Base-by-base conservation (phyloP, 1,140 invertebrate genomes). In the Aphaenogaster rudis region DNA sequence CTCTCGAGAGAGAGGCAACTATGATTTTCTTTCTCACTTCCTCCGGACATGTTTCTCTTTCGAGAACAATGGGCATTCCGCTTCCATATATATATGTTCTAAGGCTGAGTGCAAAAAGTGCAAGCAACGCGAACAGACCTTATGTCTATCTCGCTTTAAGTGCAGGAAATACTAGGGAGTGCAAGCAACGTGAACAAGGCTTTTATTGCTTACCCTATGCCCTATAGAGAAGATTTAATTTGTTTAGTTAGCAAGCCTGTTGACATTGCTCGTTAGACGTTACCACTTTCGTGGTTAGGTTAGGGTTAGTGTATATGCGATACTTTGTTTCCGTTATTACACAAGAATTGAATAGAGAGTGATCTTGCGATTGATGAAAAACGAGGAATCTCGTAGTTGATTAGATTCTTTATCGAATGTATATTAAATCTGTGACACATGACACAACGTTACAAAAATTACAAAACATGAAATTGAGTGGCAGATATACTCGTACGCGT, bases 271-370 rank as follows among this genome's bases (percentile, higher is more conserved):
- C 9, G 17, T 45, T 66, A 64, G 21, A 21, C 21, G 8, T 8
- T 59, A 63, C 59, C 2, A 28, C 15, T 52, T 52, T 52, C 11
- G 1, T 64, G 33, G 61, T 64, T 67, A 69, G 39, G 42, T 71
- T 71, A 71, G 42, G 67, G 21, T 76, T 42, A 11, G 52, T 54
- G 28, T n/a, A 74, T 39, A 39, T 57, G 33, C 28, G 36, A 59
- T 57, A 6, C 33, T 57, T 54, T 36, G 36, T 42, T 71, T 76
- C 72, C 17, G 72, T 77, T 61, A 17, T 72, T 54, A 36, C n/a
- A 59, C 52, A 28, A 76, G 36, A 59, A 54, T 21, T 36, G 17
- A 9, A 54, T 39, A 57, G 72, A 57, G 39, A 74, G 48, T 54
- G 48, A 21, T n/a, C 11, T 72, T 8, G 52, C 2, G n/a, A 33